Percentiles rank a stretch among this genome's conserved stretches.
phyloP scores from a whole-genome alignment of 1,140 invertebrate species.

The Drosophila bipectinata region DNA sequence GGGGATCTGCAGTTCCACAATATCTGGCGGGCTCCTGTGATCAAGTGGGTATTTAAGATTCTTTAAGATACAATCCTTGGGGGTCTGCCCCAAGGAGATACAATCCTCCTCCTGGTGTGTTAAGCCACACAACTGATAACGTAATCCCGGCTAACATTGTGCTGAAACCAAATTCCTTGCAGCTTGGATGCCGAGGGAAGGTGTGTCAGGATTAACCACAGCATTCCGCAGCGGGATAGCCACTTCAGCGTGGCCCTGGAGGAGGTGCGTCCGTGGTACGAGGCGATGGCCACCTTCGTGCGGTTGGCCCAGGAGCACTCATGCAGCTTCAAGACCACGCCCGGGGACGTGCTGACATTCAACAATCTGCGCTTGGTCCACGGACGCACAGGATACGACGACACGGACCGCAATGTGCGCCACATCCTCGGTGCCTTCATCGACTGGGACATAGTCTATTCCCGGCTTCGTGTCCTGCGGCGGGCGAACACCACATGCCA shows the following conservation, averaged over 20 bases:
- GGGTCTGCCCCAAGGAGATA: neutral
- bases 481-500: neutral
- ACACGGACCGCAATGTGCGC: conserved; percentile 85
- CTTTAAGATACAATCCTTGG: neutral
- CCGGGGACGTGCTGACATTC: conserved; percentile 88
- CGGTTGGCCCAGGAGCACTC: conserved; percentile 85
- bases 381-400: conserved; percentile 87
- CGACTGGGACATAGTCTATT: conserved; percentile 90
- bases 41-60: conserved; percentile 84
- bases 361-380: conserved; percentile 88
- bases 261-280: conserved; percentile 87
- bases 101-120: neutral
- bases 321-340: conserved; percentile 86
- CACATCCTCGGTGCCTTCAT: conserved; percentile 89
- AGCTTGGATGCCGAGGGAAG: conserved; percentile 85
- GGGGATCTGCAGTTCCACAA: conserved; percentile 86
- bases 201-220: conserved; percentile 86
- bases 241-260: conserved; percentile 86
- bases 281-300: conserved; percentile 86
- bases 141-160: neutral
- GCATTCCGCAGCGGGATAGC: conserved; percentile 88
- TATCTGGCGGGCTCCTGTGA: conserved; percentile 86
- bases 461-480: conserved; percentile 84
- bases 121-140: conserved; percentile 1
- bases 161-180: neutral